phyloP scores from a whole-genome alignment of 2,888 invertebrate genomes.

The Brassicogethes aeneus region DNA sequence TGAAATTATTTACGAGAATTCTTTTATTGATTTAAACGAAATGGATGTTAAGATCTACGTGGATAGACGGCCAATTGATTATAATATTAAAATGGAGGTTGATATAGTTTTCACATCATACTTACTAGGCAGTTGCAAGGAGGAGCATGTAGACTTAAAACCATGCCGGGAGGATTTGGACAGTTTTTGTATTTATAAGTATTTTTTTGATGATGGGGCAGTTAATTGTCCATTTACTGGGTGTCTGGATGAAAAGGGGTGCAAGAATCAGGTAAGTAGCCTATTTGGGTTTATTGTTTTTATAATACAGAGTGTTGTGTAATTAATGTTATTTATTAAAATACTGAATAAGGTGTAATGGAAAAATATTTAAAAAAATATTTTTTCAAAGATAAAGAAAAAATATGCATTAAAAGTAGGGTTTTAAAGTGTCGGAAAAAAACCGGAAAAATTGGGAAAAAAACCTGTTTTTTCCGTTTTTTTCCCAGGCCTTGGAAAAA shows the following conservation, averaged over 20 bases:
- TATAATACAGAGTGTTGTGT: too few relatives aligned
- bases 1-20: not conserved
- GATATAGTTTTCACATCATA: constrained; percentile 42
- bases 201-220: constrained; percentile 40
- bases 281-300: too few relatives aligned
- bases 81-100: constrained; percentile 29
- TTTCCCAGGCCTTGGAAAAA: too few relatives aligned
- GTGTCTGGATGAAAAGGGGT: constrained; percentile 42
- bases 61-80: not conserved
- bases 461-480: too few relatives aligned
- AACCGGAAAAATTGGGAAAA: too few relatives aligned
- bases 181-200: constrained; percentile 38
- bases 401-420: too few relatives aligned
- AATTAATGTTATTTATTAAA: too few relatives aligned
- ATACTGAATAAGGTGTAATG: too few relatives aligned
- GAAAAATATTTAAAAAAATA: too few relatives aligned
- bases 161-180: constrained; percentile 17
- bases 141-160: constrained; percentile 19
- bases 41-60: not conserved
- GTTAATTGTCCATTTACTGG: constrained; percentile 41
- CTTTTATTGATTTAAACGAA: not conserved
- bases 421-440: too few relatives aligned
- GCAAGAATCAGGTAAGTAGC: constrained; percentile 20
- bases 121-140: constrained; percentile 30
- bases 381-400: too few relatives aligned